A percentile compares a stretch with the other conserved stretches of the same genome.
Evolutionary conservation across 2,888 invertebrate genomes (phyloP).

Genomic region (Drosophila niveifrons): DNA sequence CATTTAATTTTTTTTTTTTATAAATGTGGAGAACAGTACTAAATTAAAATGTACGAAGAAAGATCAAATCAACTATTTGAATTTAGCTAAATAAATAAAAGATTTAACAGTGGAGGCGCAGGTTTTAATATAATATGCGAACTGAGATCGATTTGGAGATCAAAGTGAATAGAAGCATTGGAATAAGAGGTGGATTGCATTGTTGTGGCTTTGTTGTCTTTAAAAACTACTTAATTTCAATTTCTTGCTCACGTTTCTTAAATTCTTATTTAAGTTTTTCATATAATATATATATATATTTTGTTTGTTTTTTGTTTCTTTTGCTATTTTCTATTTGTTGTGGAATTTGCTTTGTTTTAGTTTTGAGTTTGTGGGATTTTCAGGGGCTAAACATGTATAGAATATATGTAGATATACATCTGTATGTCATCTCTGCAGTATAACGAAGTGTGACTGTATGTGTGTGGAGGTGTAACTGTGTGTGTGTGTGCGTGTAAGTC

Average conservation of each 20-base stretch:
- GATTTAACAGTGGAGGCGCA: too few relatives aligned
- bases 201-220: conserved; percentile 9
- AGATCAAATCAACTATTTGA: too few relatives aligned
- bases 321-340: background rate
- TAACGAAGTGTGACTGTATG: conserved; percentile 16
- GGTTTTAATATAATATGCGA: background rate
- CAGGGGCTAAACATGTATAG: conserved; percentile 24
- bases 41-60: too few relatives aligned
- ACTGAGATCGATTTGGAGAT: background rate
- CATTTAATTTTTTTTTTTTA: too few relatives aligned
- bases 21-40: too few relatives aligned
- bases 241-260: background rate
- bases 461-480: conserved; percentile 21
- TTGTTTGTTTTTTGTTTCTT: background rate
- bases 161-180: conserved; percentile 4
- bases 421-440: conserved; percentile 33
- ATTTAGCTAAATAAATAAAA: too few relatives aligned
- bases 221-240: conserved; percentile 15
- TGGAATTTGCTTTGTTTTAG: background rate
- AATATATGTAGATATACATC: conserved; percentile 23
- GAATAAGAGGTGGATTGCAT: conserved; percentile 46
- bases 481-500: conserved; percentile 34
- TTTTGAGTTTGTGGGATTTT: conserved; percentile 1
- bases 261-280: conserved; percentile 1
- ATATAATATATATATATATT: background rate